phyloP scores from a whole-genome alignment of 2,797 vertebrate genomes.

The Ibycter americanus region DNA sequence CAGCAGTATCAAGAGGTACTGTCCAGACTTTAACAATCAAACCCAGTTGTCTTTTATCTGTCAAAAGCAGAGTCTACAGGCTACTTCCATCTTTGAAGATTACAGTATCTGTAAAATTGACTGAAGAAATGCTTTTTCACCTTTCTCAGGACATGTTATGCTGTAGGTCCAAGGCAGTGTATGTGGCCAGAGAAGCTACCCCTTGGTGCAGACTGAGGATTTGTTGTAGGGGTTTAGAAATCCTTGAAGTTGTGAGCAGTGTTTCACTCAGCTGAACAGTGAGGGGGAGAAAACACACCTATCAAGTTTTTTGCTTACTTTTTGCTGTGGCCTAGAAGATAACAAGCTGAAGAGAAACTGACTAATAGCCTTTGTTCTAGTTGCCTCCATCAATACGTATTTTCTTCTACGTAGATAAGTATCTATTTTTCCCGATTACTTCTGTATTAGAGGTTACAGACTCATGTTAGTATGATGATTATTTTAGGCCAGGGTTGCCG shows the following conservation, averaged over 20 bases:
- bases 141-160: neutral
- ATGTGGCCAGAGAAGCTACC: neutral
- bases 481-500: neutral
- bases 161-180: neutral
- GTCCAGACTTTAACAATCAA: neutral
- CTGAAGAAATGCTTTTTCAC: neutral
- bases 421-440: neutral
- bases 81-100: neutral
- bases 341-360: neutral
- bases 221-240: neutral
- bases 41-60: neutral
- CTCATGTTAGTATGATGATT: neutral
- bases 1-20: neutral
- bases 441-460: neutral
- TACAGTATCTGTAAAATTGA: neutral
- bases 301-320: neutral
- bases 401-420: neutral
- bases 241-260: neutral
- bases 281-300: neutral
- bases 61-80: neutral
- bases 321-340: neutral
- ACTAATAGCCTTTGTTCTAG: neutral
- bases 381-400: neutral
- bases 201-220: neutral
- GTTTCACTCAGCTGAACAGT: neutral